Evolutionary conservation across 2,888 invertebrate species (phyloP).

Genomic region (Isoperla grammatica): DNA sequence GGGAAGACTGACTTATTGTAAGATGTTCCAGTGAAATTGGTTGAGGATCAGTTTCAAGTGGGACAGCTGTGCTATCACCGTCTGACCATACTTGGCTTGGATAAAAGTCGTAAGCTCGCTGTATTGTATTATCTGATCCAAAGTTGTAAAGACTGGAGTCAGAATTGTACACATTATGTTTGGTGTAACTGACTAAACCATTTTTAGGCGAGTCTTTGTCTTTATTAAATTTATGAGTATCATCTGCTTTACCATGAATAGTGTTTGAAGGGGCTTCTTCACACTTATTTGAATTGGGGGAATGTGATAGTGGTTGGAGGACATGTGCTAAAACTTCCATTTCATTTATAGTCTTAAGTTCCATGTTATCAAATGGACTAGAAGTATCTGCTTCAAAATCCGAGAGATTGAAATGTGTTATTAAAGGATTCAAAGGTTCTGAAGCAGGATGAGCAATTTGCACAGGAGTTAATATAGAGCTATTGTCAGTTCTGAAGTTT

Average conservation of each 20-base stretch:
- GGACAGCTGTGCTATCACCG: not conserved
- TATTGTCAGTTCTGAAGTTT: conserved; percentile 6
- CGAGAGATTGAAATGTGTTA: conserved; percentile 47
- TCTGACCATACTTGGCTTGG: not conserved
- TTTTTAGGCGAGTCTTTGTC: conserved; percentile 10
- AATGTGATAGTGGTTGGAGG: conserved; percentile 31
- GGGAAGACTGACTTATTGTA: not conserved
- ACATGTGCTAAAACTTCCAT: conserved; percentile 86
- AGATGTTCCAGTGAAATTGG: not conserved
- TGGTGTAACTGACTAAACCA: conserved; percentile 8
- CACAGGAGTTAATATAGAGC: conserved; percentile 30
- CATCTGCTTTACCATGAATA: conserved; percentile 7
- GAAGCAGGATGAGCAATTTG: conserved; percentile 21
- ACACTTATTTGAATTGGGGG: conserved; percentile 1
- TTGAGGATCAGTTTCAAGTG: not conserved
- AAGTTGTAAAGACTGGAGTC: not conserved
- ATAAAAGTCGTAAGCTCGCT: not conserved
- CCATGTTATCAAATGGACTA: conserved; percentile 90
- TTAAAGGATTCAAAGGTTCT: not conserved
- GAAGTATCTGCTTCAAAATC: conserved; percentile 91
- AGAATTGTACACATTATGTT: conserved; percentile 1
- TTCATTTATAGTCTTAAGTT: conserved; percentile 87
- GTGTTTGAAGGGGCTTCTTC: not conserved
- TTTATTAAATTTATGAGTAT: conserved; percentile 3
- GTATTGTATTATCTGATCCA: no score